A percentile compares a stretch with the other conserved stretches of the same genome.
Evolutionary conservation across 2,113 vertebrate species (phyloP).

Genomic region (Glaucidium brasilianum): DNA sequence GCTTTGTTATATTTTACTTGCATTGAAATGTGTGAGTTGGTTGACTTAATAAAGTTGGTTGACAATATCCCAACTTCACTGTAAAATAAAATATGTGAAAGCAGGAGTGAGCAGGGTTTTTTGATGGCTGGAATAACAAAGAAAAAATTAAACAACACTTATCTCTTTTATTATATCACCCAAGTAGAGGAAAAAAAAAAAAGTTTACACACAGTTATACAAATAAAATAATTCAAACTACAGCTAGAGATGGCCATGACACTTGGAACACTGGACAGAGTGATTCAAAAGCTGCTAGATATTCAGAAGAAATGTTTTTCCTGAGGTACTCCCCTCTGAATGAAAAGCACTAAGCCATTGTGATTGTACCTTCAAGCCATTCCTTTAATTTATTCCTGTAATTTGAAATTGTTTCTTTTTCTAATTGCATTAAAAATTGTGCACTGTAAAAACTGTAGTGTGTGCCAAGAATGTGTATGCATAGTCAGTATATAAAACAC

Average conservation of each 20-base stretch:
- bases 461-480: neutral
- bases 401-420: constrained; percentile 25
- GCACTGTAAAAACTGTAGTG: neutral
- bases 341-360: neutral
- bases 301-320: neutral
- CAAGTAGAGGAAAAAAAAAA: neutral
- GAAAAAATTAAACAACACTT: neutral
- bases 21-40: neutral
- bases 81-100: neutral
- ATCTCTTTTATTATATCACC: neutral
- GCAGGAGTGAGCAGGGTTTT: neutral
- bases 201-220: neutral
- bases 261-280: neutral
- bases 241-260: neutral
- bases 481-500: neutral
- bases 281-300: neutral
- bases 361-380: neutral
- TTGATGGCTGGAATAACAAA: neutral
- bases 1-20: constrained; percentile 2
- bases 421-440: constrained; percentile 38
- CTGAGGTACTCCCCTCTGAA: neutral
- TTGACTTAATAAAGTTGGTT: neutral
- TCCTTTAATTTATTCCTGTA: constrained; percentile 10
- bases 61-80: neutral
- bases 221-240: neutral